These are phyloP conservation scores for Pogonus chalceus DNA, from an alignment of 1,140 invertebrate genomes.

Conservation along the genomic window DNA sequence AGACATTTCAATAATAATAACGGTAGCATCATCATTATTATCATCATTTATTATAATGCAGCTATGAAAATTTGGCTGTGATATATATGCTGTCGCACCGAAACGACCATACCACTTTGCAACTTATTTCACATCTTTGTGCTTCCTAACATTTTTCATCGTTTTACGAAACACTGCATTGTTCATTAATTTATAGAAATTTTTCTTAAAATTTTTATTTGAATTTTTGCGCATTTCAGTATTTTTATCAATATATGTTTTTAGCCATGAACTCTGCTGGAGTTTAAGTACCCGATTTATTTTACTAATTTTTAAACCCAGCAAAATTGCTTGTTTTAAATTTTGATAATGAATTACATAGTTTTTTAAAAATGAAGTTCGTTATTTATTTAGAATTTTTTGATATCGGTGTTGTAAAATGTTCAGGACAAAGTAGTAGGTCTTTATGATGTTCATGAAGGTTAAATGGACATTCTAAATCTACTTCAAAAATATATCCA, in stretches of 20 bases:
- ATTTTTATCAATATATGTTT: slow-evolving; percentile 33
- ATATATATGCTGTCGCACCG: slow-evolving; percentile 17
- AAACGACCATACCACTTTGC: slow-evolving; percentile 15
- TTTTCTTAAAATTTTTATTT: slow-evolving; percentile 33
- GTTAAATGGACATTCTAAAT: slow-evolving; percentile 24
- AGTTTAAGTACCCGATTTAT: slow-evolving; percentile 34
- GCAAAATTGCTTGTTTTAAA: slow-evolving; percentile 29
- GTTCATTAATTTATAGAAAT: slow-evolving; percentile 37
- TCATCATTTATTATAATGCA: too few species aligned
- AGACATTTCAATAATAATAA: slow-evolving; percentile 17
- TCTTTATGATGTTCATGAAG: slow-evolving; percentile 36
- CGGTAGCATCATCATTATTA: slow-evolving; percentile 22
- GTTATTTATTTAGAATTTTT: slow-evolving; percentile 27
- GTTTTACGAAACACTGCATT: slow-evolving; percentile 36
- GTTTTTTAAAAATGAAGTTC: slow-evolving; percentile 24
- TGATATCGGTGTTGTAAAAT: slow-evolving; percentile 9
- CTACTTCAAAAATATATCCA: slow-evolving; percentile 38
- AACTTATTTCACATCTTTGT: slow-evolving; percentile 26
- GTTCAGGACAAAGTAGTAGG: slow-evolving; percentile 33
- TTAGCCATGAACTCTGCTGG: slow-evolving; percentile 31
- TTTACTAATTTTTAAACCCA: slow-evolving; percentile 32
- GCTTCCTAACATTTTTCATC: slow-evolving; percentile 31
- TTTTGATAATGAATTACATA: slow-evolving; percentile 33
- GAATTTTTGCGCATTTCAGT: slow-evolving; percentile 19
- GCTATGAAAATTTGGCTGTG: slow-evolving; percentile 27